These are phyloP conservation scores for Papilio gigon DNA, from an alignment of 2,888 invertebrate species.

Conservation along the genomic window DNA sequence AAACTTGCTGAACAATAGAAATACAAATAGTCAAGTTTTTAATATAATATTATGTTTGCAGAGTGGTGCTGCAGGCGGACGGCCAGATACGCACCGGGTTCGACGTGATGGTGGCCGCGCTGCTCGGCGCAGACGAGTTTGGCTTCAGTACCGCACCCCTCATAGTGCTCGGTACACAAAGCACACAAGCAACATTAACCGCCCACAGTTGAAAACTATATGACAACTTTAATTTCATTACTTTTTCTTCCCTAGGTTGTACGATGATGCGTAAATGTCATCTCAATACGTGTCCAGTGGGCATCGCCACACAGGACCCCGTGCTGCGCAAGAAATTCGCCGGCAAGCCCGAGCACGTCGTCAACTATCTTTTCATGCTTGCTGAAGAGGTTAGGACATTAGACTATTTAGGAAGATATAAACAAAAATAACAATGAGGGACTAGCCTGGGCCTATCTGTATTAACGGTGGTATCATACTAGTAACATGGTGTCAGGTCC, in stretches of 20 bases:
- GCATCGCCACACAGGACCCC: conserved; percentile 99
- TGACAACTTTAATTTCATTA: background rate
- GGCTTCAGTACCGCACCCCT: conserved; percentile 99
- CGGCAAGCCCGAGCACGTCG: conserved; percentile 98
- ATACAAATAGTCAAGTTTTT: too few species aligned
- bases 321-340: conserved; percentile 96
- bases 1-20: too few species aligned
- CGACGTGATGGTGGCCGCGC: conserved; percentile 97
- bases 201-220: conserved; percentile 45
- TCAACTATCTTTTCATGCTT: conserved; percentile 98
- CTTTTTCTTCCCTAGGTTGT: conserved; percentile 84
- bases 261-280: conserved; percentile 99
- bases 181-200: background rate
- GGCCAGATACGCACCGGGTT: conserved; percentile 97
- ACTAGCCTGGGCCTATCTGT: too few species aligned
- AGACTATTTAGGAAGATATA: background rate
- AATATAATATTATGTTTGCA: conserved; percentile 51
- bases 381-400: conserved; percentile 92
- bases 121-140: conserved; percentile 98
- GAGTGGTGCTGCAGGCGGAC: conserved; percentile 97
- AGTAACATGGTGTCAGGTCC: conserved; percentile 88
- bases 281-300: conserved; percentile 99
- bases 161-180: conserved; percentile 93
- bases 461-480: too few species aligned
- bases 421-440: background rate